These are phyloP conservation scores for Moxostoma hubbsi DNA, from an alignment of 2,797 vertebrate genomes.

Conservation along the genomic window DNA sequence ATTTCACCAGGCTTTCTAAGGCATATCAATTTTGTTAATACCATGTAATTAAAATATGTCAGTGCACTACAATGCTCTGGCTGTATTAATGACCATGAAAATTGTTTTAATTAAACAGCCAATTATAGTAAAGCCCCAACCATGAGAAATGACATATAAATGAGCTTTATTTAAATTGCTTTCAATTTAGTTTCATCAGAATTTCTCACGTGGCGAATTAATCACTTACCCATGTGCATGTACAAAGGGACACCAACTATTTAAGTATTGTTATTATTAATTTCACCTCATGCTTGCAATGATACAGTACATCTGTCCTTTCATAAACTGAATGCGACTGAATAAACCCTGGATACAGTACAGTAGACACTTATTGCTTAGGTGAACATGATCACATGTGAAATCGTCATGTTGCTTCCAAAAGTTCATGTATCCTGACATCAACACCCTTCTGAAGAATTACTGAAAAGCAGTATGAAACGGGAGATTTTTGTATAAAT, in stretches of 20 bases:
- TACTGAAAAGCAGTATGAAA: too few relatives aligned
- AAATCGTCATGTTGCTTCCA: too few relatives aligned
- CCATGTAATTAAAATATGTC: constrained; percentile 89
- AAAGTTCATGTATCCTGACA: too few relatives aligned
- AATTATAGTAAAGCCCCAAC: constrained; percentile 99
- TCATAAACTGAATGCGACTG: not conserved
- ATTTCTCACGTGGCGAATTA: constrained; percentile 97
- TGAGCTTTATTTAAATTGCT: constrained; percentile 99
- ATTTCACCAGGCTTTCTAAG: constrained; percentile 94
- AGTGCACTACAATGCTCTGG: constrained; percentile 99
- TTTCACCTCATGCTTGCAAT: constrained; percentile 88
- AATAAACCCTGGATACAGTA: not conserved
- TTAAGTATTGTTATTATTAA: constrained; percentile 86
- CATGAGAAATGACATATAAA: constrained; percentile 99
- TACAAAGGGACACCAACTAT: constrained; percentile 85
- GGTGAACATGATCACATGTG: too few relatives aligned
- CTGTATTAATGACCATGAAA: constrained; percentile 99
- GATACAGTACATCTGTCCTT: constrained; percentile 59
- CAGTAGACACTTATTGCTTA: too few relatives aligned
- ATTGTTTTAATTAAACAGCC: constrained; percentile 99
- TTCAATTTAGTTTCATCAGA: constrained; percentile 99
- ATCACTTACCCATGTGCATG: constrained; percentile 68
- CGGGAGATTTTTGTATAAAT: not conserved
- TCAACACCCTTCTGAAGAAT: too few relatives aligned
- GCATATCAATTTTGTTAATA: constrained; percentile 97